Percentiles rank a stretch among this genome's conserved stretches.
Conservation (phyloP, 2,888 invertebrate species). For the Drosophila falleni region DNA sequence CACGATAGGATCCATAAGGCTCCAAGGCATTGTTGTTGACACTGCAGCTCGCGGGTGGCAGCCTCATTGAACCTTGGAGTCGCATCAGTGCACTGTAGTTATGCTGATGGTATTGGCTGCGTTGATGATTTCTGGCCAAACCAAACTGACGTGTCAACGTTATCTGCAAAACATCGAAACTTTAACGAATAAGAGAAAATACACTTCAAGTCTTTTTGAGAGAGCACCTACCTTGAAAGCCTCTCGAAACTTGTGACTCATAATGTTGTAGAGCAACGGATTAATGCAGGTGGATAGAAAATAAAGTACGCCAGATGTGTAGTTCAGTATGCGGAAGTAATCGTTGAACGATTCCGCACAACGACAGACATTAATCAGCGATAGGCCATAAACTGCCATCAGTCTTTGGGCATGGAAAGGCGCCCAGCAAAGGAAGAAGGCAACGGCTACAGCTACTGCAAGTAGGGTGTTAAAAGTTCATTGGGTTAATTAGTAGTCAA, state of each 20-base stretch:
- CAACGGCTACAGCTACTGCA: conserved; percentile 94
- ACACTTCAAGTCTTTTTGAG: background rate
- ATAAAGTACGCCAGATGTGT: conserved; percentile 89
- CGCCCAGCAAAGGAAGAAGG: conserved; percentile 94
- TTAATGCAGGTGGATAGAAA: conserved; percentile 90
- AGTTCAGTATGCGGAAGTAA: conserved; percentile 88
- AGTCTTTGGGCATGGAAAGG: conserved; percentile 97
- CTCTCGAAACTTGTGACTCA: conserved; percentile 90
- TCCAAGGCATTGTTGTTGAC: conserved; percentile 84
- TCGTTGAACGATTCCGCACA: conserved; percentile 85
- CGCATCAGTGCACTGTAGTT: conserved; percentile 84
- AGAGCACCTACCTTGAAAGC: conserved; percentile 88
- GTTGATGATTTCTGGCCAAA: conserved; percentile 78
- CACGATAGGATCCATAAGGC: conserved; percentile 82
- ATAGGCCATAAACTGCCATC: conserved; percentile 90
- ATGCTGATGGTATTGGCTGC: conserved; percentile 77
- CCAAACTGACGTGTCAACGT: conserved; percentile 84
- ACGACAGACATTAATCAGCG: conserved; percentile 76
- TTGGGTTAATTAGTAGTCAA: conserved; percentile 13
- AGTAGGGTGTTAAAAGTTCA: conserved; percentile 54
- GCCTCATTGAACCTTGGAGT: conserved; percentile 84
- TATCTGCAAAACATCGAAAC: conserved; percentile 63
- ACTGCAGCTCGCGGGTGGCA: conserved; percentile 84
- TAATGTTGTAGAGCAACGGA: conserved; percentile 89
- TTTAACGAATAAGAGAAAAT: background rate